A percentile compares a stretch with the other conserved stretches of the same genome.
These are phyloP conservation scores for Drosophila suboccidentalis DNA, from an alignment of 2,888 invertebrate species.

Conservation along the genomic window DNA sequence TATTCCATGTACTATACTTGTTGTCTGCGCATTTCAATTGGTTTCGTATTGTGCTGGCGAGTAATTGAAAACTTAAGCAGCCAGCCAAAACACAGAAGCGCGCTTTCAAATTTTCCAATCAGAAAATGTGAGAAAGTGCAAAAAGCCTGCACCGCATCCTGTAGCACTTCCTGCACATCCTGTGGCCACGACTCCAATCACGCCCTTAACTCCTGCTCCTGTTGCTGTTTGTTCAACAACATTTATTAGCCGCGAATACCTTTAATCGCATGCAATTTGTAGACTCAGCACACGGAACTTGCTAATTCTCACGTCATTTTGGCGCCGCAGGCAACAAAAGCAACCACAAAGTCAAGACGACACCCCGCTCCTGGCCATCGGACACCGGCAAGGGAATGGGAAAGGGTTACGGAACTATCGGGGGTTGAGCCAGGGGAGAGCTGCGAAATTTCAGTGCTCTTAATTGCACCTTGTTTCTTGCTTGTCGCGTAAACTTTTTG, in stretches of 20 bases:
- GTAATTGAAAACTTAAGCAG: slow-evolving; percentile 78
- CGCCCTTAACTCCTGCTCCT: slow-evolving; percentile 4
- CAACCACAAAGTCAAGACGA: slow-evolving; percentile 12
- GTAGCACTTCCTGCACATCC: slow-evolving; percentile 56
- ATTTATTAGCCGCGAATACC: slow-evolving; percentile 79
- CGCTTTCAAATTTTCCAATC: slow-evolving; percentile 70
- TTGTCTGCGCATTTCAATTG: slow-evolving; percentile 70
- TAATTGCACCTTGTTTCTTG: slow-evolving; percentile 74
- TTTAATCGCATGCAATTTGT: slow-evolving; percentile 81
- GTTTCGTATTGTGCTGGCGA: slow-evolving; percentile 62
- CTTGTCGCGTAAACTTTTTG: slow-evolving; percentile 65
- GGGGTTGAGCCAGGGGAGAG: background rate
- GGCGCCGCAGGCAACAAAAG: slow-evolving; percentile 27
- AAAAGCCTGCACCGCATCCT: slow-evolving; percentile 38
- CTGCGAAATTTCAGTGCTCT: slow-evolving; percentile 51
- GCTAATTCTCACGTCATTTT: slow-evolving; percentile 76
- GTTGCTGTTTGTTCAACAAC: slow-evolving; percentile 71
- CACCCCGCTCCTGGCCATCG: background rate
- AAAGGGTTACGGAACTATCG: background rate
- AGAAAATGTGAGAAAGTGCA: slow-evolving; percentile 43
- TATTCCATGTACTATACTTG: slow-evolving; percentile 24
- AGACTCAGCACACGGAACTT: slow-evolving; percentile 60
- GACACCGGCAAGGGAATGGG: background rate
- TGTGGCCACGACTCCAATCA: slow-evolving; percentile 34
- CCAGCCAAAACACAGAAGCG: slow-evolving; percentile 37